phyloP scores from a whole-genome alignment of 1,140 invertebrate species.

The Solenopsis fugax region DNA sequence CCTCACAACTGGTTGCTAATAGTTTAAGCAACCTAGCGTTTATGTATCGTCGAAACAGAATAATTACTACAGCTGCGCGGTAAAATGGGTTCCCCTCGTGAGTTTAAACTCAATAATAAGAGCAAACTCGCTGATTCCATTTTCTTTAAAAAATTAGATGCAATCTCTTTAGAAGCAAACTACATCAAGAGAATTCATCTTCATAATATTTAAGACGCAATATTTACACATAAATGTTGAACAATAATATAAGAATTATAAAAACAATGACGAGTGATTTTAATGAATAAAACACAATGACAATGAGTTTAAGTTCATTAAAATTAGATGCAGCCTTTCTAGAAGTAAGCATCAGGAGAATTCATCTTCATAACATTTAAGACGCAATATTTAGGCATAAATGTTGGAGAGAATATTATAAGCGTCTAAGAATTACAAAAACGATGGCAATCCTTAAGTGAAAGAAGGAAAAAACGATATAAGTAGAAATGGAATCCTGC shows the following conservation, averaged over 20 bases:
- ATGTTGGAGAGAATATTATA: not conserved
- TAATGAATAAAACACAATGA: no score
- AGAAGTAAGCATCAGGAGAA: not conserved
- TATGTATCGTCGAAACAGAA: not conserved
- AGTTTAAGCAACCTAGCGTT: not conserved
- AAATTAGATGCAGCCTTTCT: not conserved
- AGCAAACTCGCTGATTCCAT: not conserved
- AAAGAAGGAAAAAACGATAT: not conserved
- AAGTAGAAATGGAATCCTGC: not conserved
- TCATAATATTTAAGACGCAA: not conserved
- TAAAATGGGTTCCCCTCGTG: not conserved
- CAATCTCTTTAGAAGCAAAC: not conserved
- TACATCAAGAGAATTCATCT: not conserved
- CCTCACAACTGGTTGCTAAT: not conserved
- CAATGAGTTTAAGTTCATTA: slow-evolving; percentile 1
- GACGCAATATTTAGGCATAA: not conserved
- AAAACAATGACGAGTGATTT: not conserved
- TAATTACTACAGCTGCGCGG: slow-evolving; percentile 5
- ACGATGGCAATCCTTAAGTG: not conserved
- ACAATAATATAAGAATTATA: not conserved
- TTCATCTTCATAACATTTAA: not conserved
- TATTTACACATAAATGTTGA: not conserved
- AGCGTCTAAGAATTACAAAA: not conserved
- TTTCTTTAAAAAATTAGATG: not conserved
- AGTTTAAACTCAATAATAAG: slow-evolving; percentile 16